These are phyloP conservation scores for Drosophila nigritarsus DNA, from an alignment of 2,888 invertebrate genomes.

Conservation along the genomic window DNA sequence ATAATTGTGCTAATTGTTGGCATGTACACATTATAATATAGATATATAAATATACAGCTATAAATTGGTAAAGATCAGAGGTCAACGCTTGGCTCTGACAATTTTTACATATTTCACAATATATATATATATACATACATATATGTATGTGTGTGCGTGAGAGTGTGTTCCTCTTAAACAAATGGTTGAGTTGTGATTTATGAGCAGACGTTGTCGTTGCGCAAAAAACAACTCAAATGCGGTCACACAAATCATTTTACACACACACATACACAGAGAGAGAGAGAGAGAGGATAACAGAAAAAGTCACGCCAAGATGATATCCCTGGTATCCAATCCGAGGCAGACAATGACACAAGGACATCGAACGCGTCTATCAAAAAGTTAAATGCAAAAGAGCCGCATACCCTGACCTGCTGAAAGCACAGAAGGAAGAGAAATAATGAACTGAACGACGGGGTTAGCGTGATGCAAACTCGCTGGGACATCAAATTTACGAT, in stretches of 20 bases:
- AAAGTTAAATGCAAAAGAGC: slow-evolving; percentile 3
- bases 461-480: slow-evolving; percentile 52
- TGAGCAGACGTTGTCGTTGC: slow-evolving; percentile 38
- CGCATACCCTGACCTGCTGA: slow-evolving; percentile 40
- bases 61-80: slow-evolving; percentile 30
- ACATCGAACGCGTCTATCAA: slow-evolving; percentile 31
- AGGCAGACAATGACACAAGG: slow-evolving; percentile 37
- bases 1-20: slow-evolving; percentile 50
- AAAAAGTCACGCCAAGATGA: slow-evolving; percentile 30
- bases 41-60: neutral
- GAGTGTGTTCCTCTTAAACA: slow-evolving; percentile 16
- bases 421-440: slow-evolving; percentile 13
- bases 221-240: slow-evolving; percentile 38
- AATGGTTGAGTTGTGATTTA: slow-evolving; percentile 62
- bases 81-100: slow-evolving; percentile 24
- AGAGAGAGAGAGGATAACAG: neutral
- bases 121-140: neutral
- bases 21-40: slow-evolving; percentile 5
- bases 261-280: slow-evolving; percentile 19
- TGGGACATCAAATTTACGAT: slow-evolving; percentile 33
- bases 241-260: slow-evolving; percentile 68
- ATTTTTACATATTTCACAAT: slow-evolving; percentile 12
- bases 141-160: neutral
- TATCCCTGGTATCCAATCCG: slow-evolving; percentile 12
- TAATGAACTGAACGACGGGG: slow-evolving; percentile 43